Conservation (phyloP, 2,113 vertebrate genomes). For the Podocnemis expansa region DNA sequence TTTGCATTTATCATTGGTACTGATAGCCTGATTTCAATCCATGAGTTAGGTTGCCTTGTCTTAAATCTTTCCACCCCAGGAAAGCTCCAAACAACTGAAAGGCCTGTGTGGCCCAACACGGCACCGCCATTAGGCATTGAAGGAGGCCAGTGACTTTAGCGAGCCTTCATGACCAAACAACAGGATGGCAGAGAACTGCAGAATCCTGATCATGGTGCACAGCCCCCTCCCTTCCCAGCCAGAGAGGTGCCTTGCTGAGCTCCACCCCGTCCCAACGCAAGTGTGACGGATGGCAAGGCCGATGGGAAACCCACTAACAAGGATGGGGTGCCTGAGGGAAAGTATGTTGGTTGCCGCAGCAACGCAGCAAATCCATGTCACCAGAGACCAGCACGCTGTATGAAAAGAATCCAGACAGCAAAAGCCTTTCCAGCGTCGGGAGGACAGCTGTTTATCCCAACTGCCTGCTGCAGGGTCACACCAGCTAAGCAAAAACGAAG, state of each 20-base stretch:
- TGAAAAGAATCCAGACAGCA: neutral
- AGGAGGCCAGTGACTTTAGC: rapidly evolving
- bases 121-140: neutral
- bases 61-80: neutral
- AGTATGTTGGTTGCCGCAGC: constrained; percentile 29
- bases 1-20: neutral
- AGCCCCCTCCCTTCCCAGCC: neutral
- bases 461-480: neutral
- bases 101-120: no score
- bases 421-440: constrained; percentile 26
- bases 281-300: rapidly evolving
- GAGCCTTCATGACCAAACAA: neutral
- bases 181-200: rapidly evolving
- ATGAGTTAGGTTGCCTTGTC: neutral
- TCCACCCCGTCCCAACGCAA: neutral
- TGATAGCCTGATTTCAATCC: neutral
- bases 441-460: neutral
- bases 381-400: neutral
- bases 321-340: neutral
- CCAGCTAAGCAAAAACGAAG: neutral
- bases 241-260: neutral
- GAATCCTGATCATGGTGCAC: neutral
- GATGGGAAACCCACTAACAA: neutral
- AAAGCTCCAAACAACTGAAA: neutral
- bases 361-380: constrained; percentile 7